phyloP scores from a whole-genome alignment of 2,888 invertebrate species.

The Drosophila paranaensis region DNA sequence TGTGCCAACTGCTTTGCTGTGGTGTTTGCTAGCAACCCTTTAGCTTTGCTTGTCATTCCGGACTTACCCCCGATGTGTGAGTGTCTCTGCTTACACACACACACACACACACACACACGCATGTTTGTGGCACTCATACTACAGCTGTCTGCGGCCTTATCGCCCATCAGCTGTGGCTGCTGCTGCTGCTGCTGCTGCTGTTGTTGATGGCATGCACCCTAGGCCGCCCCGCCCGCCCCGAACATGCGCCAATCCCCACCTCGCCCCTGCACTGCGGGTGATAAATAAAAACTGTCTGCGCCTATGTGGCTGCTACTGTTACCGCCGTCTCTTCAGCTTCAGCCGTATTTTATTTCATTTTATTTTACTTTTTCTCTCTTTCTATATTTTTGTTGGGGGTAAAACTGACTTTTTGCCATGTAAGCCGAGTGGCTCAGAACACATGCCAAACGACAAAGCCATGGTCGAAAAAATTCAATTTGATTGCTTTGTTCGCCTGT shows the following conservation, averaged over 20 bases:
- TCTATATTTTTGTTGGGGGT: not conserved
- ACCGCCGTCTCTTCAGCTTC: slow-evolving; percentile 30
- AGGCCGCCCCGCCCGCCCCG: not conserved
- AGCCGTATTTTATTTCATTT: slow-evolving; percentile 9
- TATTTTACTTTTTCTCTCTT: not conserved
- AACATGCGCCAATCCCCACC: slow-evolving; percentile 11
- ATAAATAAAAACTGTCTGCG: slow-evolving; percentile 82
- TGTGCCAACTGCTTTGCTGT: not conserved
- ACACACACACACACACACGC: slow-evolving; percentile 4
- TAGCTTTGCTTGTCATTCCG: slow-evolving; percentile 59
- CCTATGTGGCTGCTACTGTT: slow-evolving; percentile 66
- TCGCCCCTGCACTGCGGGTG: slow-evolving; percentile 51
- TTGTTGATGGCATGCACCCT: slow-evolving; percentile 33
- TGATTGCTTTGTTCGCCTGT: slow-evolving; percentile 62
- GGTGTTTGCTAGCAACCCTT: slow-evolving; percentile 48
- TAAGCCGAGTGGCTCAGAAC: slow-evolving; percentile 48
- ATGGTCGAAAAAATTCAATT: slow-evolving; percentile 66
- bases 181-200: slow-evolving; percentile 36
- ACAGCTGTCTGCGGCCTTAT: slow-evolving; percentile 72
- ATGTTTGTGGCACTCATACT: slow-evolving; percentile 44
- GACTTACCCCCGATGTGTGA: slow-evolving; percentile 48
- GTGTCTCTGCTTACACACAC: slow-evolving; percentile 34
- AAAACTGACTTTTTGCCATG: slow-evolving; percentile 68
- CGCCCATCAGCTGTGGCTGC: slow-evolving; percentile 72
- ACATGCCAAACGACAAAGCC: slow-evolving; percentile 52